Evolutionary conservation across 2,797 vertebrate genomes (phyloP), one percentile per base, ranked within the genome.

Genomic region (Acanthis flammea): DNA sequence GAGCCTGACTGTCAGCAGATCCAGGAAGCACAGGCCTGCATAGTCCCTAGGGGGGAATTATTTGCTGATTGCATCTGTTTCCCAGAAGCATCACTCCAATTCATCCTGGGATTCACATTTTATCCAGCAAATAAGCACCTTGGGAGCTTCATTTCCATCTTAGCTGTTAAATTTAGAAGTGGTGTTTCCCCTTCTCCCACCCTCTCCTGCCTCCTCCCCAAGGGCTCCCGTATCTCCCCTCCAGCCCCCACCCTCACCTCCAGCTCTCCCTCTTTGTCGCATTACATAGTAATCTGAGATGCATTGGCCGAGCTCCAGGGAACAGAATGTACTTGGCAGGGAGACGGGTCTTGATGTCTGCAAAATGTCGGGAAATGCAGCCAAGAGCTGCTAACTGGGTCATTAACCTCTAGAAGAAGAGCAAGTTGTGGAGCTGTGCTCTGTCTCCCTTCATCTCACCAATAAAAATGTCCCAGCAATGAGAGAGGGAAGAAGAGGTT

Each of bases 351-450:
- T 98, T 97, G 97, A 98, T 98, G 98, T 98, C 98, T 98, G 98
- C 98, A 98, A 98, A 98, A 98, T 98, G 98, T 98, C 98, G 98
- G 97, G 97, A 98, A 98, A 97, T 96, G 97, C 97, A 98, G 98
- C 98, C 98, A 98, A 98, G 98, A 98, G 97, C 98, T 97, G 98
- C 98, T 98, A 98, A 98, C 98, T 98, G 98, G 98, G 98, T 98
- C 98, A 98, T 98, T 98, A 98, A 98, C 98, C 98, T 98, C 98
- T 95, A 97, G 95, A 97, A 98, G 98, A 98, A 97, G 98, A 98
- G 97, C 97, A 97, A 97, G 97, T 96, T 92, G 96, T 97, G 95
- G 92, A 97, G 97, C 96, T 97, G 95, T 58, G 96, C 96, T 97
- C 97, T 96, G 97, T 96, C 97, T 97, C 96, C 97, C 97, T 97